Conservation (phyloP, 30 jellyfish, hydroid and myxozoan species). For the Turritopsis dohrnii region DNA sequence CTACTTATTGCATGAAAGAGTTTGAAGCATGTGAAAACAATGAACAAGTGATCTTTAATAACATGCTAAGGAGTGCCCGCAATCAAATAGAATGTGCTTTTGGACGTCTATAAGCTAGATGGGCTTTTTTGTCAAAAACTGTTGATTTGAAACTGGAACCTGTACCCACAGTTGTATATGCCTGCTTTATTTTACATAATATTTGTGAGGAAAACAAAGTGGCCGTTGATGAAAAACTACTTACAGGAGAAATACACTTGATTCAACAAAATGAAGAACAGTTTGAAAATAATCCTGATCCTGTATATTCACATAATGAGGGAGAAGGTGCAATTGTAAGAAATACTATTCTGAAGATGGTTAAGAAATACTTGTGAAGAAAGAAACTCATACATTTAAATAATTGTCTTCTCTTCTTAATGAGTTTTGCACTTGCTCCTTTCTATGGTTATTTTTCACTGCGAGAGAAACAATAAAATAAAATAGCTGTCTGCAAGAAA, state of each 20-base stretch:
- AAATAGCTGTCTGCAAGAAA: too few relatives aligned
- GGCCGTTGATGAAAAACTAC: background rate
- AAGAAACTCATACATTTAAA: too few relatives aligned
- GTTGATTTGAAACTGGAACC: background rate
- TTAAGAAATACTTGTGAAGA: too few relatives aligned
- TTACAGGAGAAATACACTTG: background rate
- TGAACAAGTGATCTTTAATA: constrained; percentile 47
- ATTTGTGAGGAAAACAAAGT: background rate
- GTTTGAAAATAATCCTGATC: too few relatives aligned
- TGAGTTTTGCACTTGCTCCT: too few relatives aligned
- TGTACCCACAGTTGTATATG: background rate
- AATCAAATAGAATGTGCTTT: constrained; percentile 77
- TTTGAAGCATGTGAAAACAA: constrained; percentile 29
- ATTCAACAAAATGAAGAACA: too few relatives aligned
- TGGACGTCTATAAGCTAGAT: constrained; percentile 65
- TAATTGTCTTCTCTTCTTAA: too few relatives aligned
- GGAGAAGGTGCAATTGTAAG: too few relatives aligned
- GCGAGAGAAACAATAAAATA: too few relatives aligned
- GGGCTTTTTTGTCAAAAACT: constrained; percentile 42
- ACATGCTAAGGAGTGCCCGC: constrained; percentile 49
- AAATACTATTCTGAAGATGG: too few relatives aligned
- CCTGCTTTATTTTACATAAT: background rate
- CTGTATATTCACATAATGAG: too few relatives aligned
- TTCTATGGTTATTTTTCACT: too few relatives aligned
- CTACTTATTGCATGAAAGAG: constrained; percentile 60